phyloP scores from a whole-genome alignment of 1,140 invertebrate genomes.

The roundworm (Caenorhabditis elegans) region DNA sequence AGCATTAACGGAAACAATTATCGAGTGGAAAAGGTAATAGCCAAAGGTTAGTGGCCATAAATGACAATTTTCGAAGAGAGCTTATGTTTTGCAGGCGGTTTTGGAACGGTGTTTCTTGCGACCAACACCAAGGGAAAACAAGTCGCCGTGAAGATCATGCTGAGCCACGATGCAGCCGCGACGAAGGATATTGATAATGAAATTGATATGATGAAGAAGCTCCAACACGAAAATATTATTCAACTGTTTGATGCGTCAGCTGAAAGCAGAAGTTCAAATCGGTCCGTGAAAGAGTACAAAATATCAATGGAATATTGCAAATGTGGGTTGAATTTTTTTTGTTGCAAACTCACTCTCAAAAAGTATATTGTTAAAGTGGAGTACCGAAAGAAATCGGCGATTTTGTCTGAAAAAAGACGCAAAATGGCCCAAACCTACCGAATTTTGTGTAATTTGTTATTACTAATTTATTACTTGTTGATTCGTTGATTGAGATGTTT shows the following conservation, averaged over 20 bases:
- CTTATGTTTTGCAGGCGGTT: neutral
- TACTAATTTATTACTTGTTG: too few species aligned
- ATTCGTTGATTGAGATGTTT: too few species aligned
- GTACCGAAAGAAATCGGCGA: too few species aligned
- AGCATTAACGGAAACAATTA: slow-evolving; percentile 7
- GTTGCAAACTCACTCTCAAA: too few species aligned
- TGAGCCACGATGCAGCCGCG: slow-evolving; percentile 10
- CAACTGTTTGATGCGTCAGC: neutral
- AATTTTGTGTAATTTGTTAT: too few species aligned
- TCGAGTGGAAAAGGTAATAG: slow-evolving; percentile 7
- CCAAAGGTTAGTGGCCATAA: neutral
- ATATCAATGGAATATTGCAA: slow-evolving; percentile 9
- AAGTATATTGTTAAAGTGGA: too few species aligned
- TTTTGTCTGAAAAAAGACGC: too few species aligned
- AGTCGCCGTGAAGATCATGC: neutral
- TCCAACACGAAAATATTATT: slow-evolving; percentile 9
- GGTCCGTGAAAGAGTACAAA: slow-evolving; percentile 11
- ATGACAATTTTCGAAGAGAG: neutral
- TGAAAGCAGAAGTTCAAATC: neutral
- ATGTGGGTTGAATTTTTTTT: too few species aligned
- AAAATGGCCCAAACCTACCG: too few species aligned
- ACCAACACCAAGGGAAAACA: neutral
- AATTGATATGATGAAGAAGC: slow-evolving; percentile 19
- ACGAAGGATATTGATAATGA: slow-evolving; percentile 21
- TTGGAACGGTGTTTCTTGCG: neutral